phyloP scores from a whole-genome alignment of 2,888 invertebrate genomes.

The Rhamnusium bicolor region DNA sequence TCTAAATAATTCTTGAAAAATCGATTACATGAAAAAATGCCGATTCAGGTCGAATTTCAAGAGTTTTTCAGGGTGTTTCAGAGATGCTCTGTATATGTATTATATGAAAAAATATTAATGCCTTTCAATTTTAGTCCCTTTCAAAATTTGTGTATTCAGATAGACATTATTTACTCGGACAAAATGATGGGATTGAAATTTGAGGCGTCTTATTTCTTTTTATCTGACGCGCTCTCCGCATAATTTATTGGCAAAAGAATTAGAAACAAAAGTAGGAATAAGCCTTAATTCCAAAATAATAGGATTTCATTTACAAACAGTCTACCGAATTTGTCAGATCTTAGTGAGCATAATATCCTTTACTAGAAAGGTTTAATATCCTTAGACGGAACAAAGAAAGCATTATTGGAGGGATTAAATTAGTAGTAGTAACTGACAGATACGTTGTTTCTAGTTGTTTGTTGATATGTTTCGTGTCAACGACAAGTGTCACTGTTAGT shows the following conservation, averaged over 20 bases:
- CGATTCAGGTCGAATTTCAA: too few relatives aligned
- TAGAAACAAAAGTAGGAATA: not conserved
- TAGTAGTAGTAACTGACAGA: too few relatives aligned
- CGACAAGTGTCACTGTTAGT: too few relatives aligned
- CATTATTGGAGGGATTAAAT: not conserved
- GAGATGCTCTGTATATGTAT: too few relatives aligned
- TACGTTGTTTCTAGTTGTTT: not conserved
- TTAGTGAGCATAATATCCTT: not conserved
- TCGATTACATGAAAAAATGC: too few relatives aligned
- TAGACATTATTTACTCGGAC: not conserved
- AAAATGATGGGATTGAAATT: not conserved
- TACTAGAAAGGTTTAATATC: not conserved
- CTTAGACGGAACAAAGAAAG: not conserved
- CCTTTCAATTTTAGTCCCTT: too few relatives aligned
- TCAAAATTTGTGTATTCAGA: too few relatives aligned
- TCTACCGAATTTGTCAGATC: not conserved
- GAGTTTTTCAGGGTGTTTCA: too few relatives aligned
- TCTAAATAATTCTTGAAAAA: too few relatives aligned
- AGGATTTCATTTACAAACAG: not conserved
- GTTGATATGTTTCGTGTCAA: too few relatives aligned
- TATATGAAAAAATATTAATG: too few relatives aligned
- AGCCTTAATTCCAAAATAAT: not conserved
- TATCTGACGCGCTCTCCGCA: not conserved
- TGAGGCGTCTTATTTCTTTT: not conserved
- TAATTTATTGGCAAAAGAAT: not conserved